Conservation (phyloP, 2,113 vertebrate species). For the Pelmatolapia mariae region DNA sequence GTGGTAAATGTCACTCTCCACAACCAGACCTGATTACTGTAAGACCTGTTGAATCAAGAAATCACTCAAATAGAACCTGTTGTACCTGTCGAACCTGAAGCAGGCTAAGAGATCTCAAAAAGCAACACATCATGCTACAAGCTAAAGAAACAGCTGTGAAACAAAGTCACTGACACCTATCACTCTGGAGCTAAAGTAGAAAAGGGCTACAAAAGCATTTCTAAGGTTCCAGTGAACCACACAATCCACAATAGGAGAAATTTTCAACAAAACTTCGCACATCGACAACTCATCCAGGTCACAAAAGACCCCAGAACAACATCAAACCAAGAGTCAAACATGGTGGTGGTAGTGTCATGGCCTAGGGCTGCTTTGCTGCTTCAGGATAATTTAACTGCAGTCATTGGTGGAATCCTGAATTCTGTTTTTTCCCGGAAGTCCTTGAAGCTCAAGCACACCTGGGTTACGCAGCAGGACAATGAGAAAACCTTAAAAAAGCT, state of each 20-base stretch:
- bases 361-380: not conserved
- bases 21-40: not conserved
- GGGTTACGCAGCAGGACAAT: not conserved
- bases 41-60: not conserved
- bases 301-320: not conserved
- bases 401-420: not conserved
- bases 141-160: not conserved
- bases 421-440: fast-evolving
- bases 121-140: not conserved
- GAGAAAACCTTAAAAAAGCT: not conserved
- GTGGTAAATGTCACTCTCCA: not conserved
- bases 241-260: not conserved
- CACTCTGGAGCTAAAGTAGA: not conserved
- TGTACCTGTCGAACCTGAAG: not conserved
- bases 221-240: not conserved
- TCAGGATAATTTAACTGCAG: not conserved
- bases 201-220: not conserved
- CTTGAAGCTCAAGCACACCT: not conserved
- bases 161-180: not conserved
- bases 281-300: not conserved
- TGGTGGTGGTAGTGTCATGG: not conserved
- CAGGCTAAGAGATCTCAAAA: not conserved
- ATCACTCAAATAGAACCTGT: not conserved
- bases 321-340: not conserved
- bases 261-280: not conserved